These are phyloP conservation scores for Chaitophorus viminalis DNA, from an alignment of 2,888 invertebrate species.

Conservation along the genomic window DNA sequence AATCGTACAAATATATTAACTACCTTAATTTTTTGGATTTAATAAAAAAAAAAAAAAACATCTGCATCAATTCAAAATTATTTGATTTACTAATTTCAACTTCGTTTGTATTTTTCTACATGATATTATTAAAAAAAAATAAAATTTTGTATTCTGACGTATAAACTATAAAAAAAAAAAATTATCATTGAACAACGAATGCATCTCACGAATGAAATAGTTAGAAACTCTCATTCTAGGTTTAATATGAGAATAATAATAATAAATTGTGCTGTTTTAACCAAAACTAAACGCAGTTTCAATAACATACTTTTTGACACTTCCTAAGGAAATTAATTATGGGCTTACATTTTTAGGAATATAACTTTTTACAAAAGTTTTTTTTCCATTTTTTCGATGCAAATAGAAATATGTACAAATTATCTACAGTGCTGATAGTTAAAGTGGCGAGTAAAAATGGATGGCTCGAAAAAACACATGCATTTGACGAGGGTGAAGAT, in stretches of 20 bases:
- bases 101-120: too few relatives aligned
- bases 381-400: not conserved
- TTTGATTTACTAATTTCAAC: too few relatives aligned
- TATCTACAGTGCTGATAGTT: slow-evolving; percentile 15
- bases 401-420: not conserved
- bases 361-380: slow-evolving; percentile 36
- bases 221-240: not conserved
- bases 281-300: slow-evolving; percentile 6
- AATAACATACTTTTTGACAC: slow-evolving; percentile 43
- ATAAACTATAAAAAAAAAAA: not conserved
- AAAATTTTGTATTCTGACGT: not conserved
- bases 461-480: not conserved
- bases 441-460: not conserved
- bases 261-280: slow-evolving; percentile 17
- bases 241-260: slow-evolving; percentile 16
- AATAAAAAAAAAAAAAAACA: too few relatives aligned
- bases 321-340: slow-evolving; percentile 44
- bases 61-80: too few relatives aligned
- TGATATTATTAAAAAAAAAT: too few relatives aligned
- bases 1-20: too few relatives aligned
- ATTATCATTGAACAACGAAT: not conserved
- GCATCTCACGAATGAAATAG: not conserved
- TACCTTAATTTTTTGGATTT: too few relatives aligned
- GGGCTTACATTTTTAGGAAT: slow-evolving; percentile 1
- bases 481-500: not conserved